Percentiles rank a stretch among this genome's conserved stretches.
Evolutionary conservation across 2,113 vertebrate genomes (phyloP).

Genomic region (Centrocercus urophasianus): DNA sequence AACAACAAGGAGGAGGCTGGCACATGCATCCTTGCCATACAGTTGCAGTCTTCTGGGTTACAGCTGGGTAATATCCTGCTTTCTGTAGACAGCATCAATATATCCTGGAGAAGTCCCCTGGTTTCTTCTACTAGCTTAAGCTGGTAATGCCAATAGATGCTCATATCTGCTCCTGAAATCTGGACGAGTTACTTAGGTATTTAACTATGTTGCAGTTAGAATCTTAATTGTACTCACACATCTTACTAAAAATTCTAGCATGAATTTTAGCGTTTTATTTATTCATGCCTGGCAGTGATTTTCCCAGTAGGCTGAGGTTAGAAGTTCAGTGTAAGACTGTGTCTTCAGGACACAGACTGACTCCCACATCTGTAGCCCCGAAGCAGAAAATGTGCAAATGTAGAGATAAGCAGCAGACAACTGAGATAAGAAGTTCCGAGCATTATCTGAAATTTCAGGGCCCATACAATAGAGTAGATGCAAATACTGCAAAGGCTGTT

Average conservation of each 20-base stretch:
- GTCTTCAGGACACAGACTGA: neutral
- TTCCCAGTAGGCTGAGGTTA: neutral
- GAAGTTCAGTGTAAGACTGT: neutral
- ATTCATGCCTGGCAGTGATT: neutral
- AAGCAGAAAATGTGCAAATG: neutral
- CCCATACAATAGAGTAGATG: neutral
- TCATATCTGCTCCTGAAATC: neutral
- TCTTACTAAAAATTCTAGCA: neutral
- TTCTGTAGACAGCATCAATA: neutral
- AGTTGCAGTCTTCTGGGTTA: neutral
- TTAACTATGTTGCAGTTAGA: neutral
- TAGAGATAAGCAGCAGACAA: neutral
- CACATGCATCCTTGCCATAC: neutral
- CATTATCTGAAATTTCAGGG: neutral
- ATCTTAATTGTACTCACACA: neutral
- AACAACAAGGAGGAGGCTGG: neutral
- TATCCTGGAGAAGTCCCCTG: neutral
- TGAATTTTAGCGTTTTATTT: neutral
- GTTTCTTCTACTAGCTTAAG: neutral
- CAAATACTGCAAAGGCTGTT: neutral
- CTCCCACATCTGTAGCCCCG: rapidly evolving
- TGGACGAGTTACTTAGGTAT: neutral
- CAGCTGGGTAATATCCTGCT: neutral
- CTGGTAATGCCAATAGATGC: rapidly evolving
- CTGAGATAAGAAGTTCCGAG: neutral